Percentiles rank a stretch among this genome's conserved stretches.
Evolutionary conservation across 2,797 vertebrate species (phyloP).

Genomic region (Bovichtus variegatus): DNA sequence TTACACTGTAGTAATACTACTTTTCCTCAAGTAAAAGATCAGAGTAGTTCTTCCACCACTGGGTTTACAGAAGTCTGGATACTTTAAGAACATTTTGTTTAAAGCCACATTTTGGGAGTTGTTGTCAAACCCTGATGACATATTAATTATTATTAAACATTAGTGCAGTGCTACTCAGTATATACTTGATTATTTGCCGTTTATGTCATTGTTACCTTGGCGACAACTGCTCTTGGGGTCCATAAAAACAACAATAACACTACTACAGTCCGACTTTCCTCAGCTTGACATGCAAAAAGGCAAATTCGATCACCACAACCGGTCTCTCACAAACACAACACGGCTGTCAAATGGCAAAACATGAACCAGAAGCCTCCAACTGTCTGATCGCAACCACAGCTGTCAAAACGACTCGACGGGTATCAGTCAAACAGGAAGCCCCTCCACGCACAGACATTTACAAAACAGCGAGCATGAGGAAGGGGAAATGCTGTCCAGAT

Average conservation of each 20-base stretch:
- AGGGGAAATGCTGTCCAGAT: constrained; percentile 46
- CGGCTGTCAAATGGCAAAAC: background rate
- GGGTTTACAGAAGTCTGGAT: background rate
- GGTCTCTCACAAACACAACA: background rate
- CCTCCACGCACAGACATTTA: constrained; percentile 28
- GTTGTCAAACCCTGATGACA: background rate
- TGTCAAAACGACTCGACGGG: constrained; percentile 2
- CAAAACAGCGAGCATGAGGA: constrained; percentile 48
- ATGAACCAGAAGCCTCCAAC: background rate
- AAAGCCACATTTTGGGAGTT: background rate
- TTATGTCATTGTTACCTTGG: constrained; percentile 29
- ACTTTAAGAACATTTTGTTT: background rate
- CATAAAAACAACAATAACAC: constrained; percentile 11
- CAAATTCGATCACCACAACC: background rate
- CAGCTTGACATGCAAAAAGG: constrained; percentile 3
- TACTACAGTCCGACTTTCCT: constrained; percentile 22
- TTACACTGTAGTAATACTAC: too few species aligned
- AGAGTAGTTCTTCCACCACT: too few species aligned
- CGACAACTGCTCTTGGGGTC: background rate
- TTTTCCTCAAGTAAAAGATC: too few species aligned
- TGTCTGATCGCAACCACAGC: background rate
- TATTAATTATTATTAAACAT: constrained; percentile 12
- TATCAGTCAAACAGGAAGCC: constrained; percentile 64
- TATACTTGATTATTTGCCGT: constrained; percentile 14
- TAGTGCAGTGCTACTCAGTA: background rate